phyloP scores from a whole-genome alignment of 1,140 invertebrate species.

The Dolichoris vasculosae region DNA sequence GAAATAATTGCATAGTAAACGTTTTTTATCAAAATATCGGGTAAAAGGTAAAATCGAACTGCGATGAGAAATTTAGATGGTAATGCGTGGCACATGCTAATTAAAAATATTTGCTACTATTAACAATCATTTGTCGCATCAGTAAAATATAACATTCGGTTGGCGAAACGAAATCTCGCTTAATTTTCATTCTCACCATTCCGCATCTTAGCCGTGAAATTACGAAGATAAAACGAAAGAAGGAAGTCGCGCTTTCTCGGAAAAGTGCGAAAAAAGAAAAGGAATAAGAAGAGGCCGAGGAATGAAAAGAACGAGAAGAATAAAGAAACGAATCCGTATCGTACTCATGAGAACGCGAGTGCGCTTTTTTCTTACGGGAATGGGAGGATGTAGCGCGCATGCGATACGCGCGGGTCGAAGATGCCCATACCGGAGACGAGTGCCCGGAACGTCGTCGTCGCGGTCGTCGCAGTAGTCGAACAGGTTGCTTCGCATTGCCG shows the following conservation, averaged over 20 bases:
- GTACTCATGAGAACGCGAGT: slow-evolving; percentile 46
- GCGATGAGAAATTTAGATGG: background rate
- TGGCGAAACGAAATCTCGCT: slow-evolving; percentile 13
- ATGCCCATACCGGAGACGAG: slow-evolving; percentile 16
- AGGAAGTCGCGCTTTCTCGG: background rate
- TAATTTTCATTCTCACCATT: slow-evolving; percentile 26
- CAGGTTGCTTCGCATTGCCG: slow-evolving; percentile 42
- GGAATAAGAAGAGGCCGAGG: background rate
- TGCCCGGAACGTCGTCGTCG: background rate
- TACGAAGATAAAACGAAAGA: slow-evolving; percentile 39
- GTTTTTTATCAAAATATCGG: background rate
- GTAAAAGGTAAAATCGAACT: background rate
- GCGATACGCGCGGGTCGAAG: background rate
- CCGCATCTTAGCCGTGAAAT: slow-evolving; percentile 20
- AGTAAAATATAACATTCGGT: background rate
- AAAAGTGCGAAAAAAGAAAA: background rate
- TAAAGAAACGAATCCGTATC: background rate
- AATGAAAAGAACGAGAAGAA: slow-evolving; percentile 8
- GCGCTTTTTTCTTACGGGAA: slow-evolving; percentile 29
- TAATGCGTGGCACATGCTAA: background rate
- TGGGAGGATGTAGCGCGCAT: background rate
- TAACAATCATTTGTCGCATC: background rate
- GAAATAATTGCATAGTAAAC: background rate
- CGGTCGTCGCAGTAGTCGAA: slow-evolving; percentile 3
- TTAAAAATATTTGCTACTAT: background rate